Base-by-base conservation (phyloP, 2,797 vertebrate species). In the Sebastes itinus region DNA sequence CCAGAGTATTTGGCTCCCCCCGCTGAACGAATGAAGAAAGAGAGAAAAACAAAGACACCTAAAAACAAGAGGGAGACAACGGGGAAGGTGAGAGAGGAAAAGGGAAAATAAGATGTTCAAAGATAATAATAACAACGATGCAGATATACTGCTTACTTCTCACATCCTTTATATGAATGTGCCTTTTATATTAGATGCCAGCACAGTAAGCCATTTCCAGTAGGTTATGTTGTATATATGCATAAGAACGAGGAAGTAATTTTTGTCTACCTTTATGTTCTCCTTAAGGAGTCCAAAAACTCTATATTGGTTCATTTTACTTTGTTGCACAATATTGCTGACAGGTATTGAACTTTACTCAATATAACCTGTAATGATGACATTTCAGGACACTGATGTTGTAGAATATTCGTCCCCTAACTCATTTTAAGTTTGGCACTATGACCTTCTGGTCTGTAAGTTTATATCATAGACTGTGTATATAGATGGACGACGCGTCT, bases 1-100 rank as follows among this genome's bases (percentile, higher is more conserved):
- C 96, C 96, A 88, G 96, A 96, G 89, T 96, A 96, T 96, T 95
- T 97, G 95, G 95, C 96, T 90, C 96, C 95, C 52, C 92, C 95
- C 89, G 94, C 95, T 94, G 96, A 96, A 83, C 94, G 93, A 89
- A 82, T 94, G 95, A 96, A 96, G 96, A 97, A 95, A 96, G 96
- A 96, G 88, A 95, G 94, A 96, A 97, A 96, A 95, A 91, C 95
- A 95, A 96, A 96, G 94, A 89, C 88, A 56, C 83, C 94, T 87
- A 96, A 96, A 96, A 95, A 93, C 94, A 97, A 94, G 95, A 96
- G 93, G 94, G 95, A 96, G 72, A 86, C 95, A 56, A 66, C 94
- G 46, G 95, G 95, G 94, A 97, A 96, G 96, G 96, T 97, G 96
- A 96, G 96, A 95, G 89, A 89, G 86, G 83, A 83, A 60, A 68